A percentile compares a stretch with the other conserved stretches of the same genome.
Conservation (phyloP, 2,888 invertebrate genomes). For the Drosophila helvetica region DNA sequence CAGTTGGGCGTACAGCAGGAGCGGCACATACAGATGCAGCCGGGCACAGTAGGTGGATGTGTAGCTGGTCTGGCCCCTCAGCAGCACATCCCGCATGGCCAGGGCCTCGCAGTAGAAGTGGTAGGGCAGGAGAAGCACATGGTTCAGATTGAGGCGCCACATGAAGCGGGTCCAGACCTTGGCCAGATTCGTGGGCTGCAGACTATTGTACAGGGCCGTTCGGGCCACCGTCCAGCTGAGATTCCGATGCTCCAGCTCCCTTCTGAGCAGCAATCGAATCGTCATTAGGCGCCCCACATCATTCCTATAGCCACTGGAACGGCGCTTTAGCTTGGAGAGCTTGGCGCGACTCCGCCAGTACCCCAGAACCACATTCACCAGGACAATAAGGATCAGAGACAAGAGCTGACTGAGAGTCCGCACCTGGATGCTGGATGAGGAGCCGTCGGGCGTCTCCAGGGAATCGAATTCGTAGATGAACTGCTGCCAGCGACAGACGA, state of each 20-base stretch:
- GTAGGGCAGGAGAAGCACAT: constrained; percentile 76
- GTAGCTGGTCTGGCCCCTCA: constrained; percentile 76
- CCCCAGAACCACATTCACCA: constrained; percentile 87
- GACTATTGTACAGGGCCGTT: constrained; percentile 82
- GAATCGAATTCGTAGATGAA: constrained; percentile 92
- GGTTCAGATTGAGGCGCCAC: constrained; percentile 80
- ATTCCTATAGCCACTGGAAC: constrained; percentile 50
- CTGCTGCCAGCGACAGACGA: constrained; percentile 91
- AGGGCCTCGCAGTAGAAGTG: constrained; percentile 75
- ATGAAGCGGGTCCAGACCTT: constrained; percentile 77
- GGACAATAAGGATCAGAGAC: constrained; percentile 87
- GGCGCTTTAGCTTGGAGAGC: constrained; percentile 56
- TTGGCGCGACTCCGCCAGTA: constrained; percentile 84
- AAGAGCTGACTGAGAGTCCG: constrained; percentile 83
- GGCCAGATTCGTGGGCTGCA: constrained; percentile 84
- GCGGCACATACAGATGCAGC: constrained; percentile 78
- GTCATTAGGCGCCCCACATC: constrained; percentile 56
- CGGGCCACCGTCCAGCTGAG: constrained; percentile 83
- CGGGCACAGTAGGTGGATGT: constrained; percentile 77
- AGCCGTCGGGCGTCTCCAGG: constrained; percentile 87
- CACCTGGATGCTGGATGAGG: constrained; percentile 58
- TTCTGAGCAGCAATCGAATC: constrained; percentile 77
- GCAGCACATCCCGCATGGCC: constrained; percentile 77
- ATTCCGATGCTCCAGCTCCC: constrained; percentile 81
- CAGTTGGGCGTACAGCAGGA: constrained; percentile 79